Base-by-base conservation (phyloP, 1,140 invertebrate genomes). In the Drosophila pallidifrons region DNA sequence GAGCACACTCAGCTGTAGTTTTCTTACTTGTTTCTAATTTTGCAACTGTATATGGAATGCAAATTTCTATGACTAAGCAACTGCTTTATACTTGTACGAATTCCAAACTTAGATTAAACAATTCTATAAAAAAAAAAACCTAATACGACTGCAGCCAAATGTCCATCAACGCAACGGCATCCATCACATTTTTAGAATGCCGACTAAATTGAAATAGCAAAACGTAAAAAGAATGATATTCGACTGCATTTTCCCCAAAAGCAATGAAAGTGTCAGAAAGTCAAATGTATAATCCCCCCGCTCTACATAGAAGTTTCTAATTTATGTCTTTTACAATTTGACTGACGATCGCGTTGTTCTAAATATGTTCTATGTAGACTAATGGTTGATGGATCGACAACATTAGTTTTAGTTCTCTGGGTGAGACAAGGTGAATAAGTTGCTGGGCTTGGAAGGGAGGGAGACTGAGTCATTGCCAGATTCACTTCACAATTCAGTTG, bases 151-250 rank as follows among this genome's bases (percentile, higher is more conserved):
- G 13, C 15, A 47, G 0, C 0, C 16, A 43, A 43, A 13, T 43
- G 11, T 7, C 4, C 41, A 3, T 43, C n/a, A 43, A 4, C n/a
- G n/a, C n/a, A 4, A 13, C 41, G 3, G 41, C n/a, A 43, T 43
- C 41, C 11, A 43, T 63, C 46, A 61, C 25, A 61, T 63, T 32
- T 16, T 54, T 10, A 13, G 28, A 73, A 80, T 70, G 59, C 13
- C 70, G 69, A 80, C 59, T 51, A 35, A 77, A 81, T 66, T 81
- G 61, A 81, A 77, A 59, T 67, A 35, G 15, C 20, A 55, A 25
- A 25, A 25, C 20, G 20, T 46, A 11, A 58, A 52, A 80, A 25
- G 20, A 80, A 75, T 65, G 75, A 65, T 47, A 38, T 41, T 16
- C 55, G 60, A 81, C 72, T 76, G 78, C 60, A 80, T 58, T 81